Evolutionary conservation across 2,113 vertebrate species (phyloP), one percentile per base, ranked within the genome.

Genomic region (Mystacornis crossleyi): DNA sequence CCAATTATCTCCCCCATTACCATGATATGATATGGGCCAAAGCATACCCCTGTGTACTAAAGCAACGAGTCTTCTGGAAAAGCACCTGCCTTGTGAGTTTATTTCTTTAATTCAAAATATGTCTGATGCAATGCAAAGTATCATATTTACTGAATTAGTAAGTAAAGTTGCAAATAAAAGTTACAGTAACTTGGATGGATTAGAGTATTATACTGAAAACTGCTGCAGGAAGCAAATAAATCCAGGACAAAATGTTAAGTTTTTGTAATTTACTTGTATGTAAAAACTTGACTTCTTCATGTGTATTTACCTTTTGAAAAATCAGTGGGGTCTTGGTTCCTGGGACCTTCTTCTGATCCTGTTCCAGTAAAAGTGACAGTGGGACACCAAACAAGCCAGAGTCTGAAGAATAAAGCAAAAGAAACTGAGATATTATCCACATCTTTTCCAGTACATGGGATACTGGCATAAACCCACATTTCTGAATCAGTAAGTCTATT

Each of bases 371-470:
- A 72, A 98, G 95, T 38, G 97, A 67, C 48, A 99, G 95, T 36
- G 99, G 98, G 94, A 99, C 98, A 77, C 98, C 98, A 89, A 99
- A 99, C 75, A 99, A 96, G 75, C 99, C 99, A 38, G 96, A 98
- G 81, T 99, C 99, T 99, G 97, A 61, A 97, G 61, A 78, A 94
- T 29, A 81, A 89, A 95, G 84, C 53, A 94, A 95, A 96, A 83
- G 24, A 69, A 92, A 81, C 6, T 3, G 36, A 93, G 43, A 42
- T 64, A 82, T 19, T 93, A 58, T 64, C 48, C 38, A 85, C 25
- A 94, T 89, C 25, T 81, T 55, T 90, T 80, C 24, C 80, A 89
- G 38, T 42, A 83, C 29, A 54, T 40, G 47, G 51, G 61, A 83
- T 74, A 69, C 43, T 42, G 67, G 48, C 21, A 93, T 36, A 93